Percentiles rank a stretch among this genome's conserved stretches.
phyloP scores from a whole-genome alignment of 2,113 vertebrate genomes.

The Merops nubicus region DNA sequence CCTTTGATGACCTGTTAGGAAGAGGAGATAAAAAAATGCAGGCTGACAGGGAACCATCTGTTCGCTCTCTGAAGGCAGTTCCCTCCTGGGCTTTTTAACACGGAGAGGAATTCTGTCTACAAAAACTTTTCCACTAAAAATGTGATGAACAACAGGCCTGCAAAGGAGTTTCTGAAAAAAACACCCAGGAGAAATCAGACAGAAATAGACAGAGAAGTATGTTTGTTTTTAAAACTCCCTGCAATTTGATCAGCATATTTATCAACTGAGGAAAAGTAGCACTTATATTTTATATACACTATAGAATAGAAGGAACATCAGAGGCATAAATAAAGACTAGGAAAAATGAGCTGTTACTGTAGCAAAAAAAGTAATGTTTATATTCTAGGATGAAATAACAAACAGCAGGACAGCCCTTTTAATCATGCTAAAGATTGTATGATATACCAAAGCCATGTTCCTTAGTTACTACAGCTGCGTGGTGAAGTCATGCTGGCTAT shows the following conservation, averaged over 20 bases:
- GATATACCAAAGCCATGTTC: rapidly evolving
- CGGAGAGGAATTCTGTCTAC: background rate
- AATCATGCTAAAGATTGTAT: background rate
- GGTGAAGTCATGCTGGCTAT: background rate
- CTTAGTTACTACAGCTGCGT: background rate
- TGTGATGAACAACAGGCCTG: background rate
- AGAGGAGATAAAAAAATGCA: background rate
- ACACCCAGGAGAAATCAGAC: background rate
- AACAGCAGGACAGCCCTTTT: background rate
- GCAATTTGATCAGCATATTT: background rate
- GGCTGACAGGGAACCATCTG: background rate
- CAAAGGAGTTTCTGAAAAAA: background rate
- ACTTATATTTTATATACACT: background rate
- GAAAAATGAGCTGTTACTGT: background rate
- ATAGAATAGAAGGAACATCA: background rate
- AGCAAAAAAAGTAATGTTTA: background rate
- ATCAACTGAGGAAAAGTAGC: background rate
- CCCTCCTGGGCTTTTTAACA: background rate
- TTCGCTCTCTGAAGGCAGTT: background rate
- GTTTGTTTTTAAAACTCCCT: background rate
- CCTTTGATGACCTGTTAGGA: background rate
- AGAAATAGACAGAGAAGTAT: background rate
- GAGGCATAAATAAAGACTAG: background rate
- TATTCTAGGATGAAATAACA: background rate
- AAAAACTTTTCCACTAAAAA: background rate